phyloP scores from a whole-genome alignment of 2,113 vertebrate genomes.

The Lepus americanus region DNA sequence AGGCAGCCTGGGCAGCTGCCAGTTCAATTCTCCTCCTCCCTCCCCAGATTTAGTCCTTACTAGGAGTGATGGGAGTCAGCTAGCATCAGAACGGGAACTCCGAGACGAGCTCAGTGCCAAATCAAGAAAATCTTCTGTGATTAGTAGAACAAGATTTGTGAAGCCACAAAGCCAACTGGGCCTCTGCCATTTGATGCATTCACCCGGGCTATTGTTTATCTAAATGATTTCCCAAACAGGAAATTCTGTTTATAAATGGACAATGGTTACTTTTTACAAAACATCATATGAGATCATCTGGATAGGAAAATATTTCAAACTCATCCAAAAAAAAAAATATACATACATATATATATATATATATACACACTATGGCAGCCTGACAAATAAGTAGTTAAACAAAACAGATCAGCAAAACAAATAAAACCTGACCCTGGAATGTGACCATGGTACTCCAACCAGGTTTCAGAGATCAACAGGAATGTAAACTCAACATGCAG shows the following conservation, averaged over 20 bases:
- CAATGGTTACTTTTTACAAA: slow-evolving; percentile 47
- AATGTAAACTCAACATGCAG: neutral
- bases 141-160: neutral
- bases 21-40: neutral
- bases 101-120: neutral
- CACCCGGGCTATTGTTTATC: neutral
- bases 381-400: neutral
- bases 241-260: slow-evolving; percentile 58
- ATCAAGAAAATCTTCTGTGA: neutral
- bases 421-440: neutral
- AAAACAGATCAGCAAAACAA: neutral
- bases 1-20: neutral
- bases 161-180: neutral
- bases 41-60: neutral
- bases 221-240: slow-evolving; percentile 43
- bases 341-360: too few relatives aligned
- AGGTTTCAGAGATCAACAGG: neutral
- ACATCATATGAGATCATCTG: slow-evolving; percentile 59
- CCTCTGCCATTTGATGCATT: neutral
- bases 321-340: neutral
- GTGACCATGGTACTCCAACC: neutral
- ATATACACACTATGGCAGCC: neutral
- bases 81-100: neutral
- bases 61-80: fast-evolving
- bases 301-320: slow-evolving; percentile 51